Evolutionary conservation across 2,113 vertebrate species (phyloP).

Genomic region (Ceyx melanurus): DNA sequence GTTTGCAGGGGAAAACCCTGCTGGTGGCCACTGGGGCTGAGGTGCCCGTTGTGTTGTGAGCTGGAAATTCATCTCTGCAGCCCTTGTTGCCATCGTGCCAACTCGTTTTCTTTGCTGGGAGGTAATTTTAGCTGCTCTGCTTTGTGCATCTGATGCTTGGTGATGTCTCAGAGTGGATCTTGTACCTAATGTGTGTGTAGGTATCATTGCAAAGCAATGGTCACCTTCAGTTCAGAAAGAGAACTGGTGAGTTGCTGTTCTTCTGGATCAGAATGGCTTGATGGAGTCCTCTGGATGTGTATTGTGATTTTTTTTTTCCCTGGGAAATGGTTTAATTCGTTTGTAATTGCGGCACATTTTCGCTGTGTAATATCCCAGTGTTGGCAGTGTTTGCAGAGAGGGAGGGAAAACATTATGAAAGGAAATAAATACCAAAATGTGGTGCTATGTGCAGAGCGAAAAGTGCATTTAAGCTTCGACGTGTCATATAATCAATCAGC

Average conservation of each 20-base stretch:
- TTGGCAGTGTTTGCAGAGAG: not conserved
- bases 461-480: constrained; percentile 18
- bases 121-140: not conserved
- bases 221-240: not conserved
- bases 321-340: not conserved
- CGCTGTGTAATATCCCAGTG: not conserved
- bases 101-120: not conserved
- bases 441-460: not conserved
- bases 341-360: not conserved
- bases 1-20: not conserved
- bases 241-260: not conserved
- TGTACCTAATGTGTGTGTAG: not conserved
- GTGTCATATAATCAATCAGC: constrained; percentile 8
- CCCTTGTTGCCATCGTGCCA: rapidly evolving
- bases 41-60: rapidly evolving
- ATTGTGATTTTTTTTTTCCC: not conserved
- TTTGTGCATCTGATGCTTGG: not conserved
- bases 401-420: not conserved
- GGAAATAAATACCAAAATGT: constrained; percentile 13
- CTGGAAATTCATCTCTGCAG: not conserved
- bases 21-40: rapidly evolving
- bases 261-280: not conserved
- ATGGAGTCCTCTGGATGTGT: not conserved
- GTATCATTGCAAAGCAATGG: not conserved
- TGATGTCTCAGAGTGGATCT: not conserved